A percentile compares a stretch with the other conserved stretches of the same genome.
phyloP scores from a whole-genome alignment of 2,797 vertebrate species.

The Cygnus olor region DNA sequence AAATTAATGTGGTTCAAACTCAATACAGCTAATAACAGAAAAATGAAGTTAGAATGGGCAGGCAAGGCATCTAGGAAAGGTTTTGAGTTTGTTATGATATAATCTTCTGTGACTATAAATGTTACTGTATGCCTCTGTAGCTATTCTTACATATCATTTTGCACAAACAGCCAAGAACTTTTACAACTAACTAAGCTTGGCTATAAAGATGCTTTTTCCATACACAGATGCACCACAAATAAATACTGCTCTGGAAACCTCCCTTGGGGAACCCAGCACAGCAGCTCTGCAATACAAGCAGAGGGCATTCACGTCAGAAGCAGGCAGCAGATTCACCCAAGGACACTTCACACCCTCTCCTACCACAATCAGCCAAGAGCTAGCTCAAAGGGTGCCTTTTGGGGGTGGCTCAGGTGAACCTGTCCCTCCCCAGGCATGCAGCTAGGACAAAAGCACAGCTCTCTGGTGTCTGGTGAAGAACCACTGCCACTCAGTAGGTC shows the following conservation, averaged over 20 bases:
- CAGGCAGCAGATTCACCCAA: fast-evolving
- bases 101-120: not conserved
- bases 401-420: not conserved
- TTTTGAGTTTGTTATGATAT: not conserved
- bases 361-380: not conserved
- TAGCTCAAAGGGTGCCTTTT: not conserved
- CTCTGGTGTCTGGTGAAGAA: not conserved
- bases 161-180: not conserved
- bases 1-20: not conserved
- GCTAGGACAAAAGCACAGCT: fast-evolving
- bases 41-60: not conserved
- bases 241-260: not conserved
- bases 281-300: not conserved
- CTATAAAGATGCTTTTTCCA: not conserved
- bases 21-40: not conserved
- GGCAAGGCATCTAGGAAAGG: not conserved
- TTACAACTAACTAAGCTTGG: not conserved
- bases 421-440: fast-evolving
- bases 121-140: not conserved
- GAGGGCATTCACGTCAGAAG: not conserved
- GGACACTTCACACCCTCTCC: not conserved
- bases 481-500: not conserved
- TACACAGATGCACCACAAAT: not conserved
- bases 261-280: not conserved
- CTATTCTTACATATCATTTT: not conserved